phyloP scores from a whole-genome alignment of 2,113 vertebrate genomes.

The Onychostruthus taczanowskii region DNA sequence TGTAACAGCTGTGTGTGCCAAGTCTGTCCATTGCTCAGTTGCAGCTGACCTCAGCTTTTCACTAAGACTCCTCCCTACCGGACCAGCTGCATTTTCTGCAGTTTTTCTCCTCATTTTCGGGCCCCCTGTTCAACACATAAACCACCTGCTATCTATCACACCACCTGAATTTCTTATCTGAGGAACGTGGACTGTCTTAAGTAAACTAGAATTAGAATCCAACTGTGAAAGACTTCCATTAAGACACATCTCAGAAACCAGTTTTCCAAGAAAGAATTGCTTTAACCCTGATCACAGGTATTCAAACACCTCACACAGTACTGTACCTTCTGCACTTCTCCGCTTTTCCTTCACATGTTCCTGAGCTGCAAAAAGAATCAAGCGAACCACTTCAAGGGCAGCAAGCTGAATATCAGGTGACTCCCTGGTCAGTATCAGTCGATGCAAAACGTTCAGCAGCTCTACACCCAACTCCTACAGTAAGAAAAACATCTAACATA shows the following conservation, averaged over 20 bases:
- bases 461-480: slow-evolving; percentile 86
- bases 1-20: rapidly evolving
- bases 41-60: neutral
- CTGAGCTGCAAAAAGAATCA: slow-evolving; percentile 86
- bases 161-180: neutral
- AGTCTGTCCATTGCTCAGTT: neutral
- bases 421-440: slow-evolving; percentile 90
- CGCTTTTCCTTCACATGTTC: slow-evolving; percentile 90
- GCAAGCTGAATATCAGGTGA: slow-evolving; percentile 81
- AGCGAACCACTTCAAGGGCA: slow-evolving; percentile 83
- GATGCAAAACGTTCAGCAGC: slow-evolving; percentile 88
- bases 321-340: slow-evolving; percentile 89
- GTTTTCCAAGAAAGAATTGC: neutral
- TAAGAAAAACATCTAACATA: slow-evolving; percentile 13
- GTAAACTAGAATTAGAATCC: neutral
- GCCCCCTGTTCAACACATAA: neutral
- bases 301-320: neutral
- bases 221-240: neutral
- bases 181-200: neutral
- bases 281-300: neutral
- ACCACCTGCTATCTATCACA: neutral
- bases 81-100: neutral
- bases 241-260: neutral
- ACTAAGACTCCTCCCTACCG: neutral
- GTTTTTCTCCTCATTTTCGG: neutral